Percentiles rank a stretch among this genome's conserved stretches.
phyloP scores from a whole-genome alignment of 2,113 vertebrate species.

The Pteruthius melanotis region DNA sequence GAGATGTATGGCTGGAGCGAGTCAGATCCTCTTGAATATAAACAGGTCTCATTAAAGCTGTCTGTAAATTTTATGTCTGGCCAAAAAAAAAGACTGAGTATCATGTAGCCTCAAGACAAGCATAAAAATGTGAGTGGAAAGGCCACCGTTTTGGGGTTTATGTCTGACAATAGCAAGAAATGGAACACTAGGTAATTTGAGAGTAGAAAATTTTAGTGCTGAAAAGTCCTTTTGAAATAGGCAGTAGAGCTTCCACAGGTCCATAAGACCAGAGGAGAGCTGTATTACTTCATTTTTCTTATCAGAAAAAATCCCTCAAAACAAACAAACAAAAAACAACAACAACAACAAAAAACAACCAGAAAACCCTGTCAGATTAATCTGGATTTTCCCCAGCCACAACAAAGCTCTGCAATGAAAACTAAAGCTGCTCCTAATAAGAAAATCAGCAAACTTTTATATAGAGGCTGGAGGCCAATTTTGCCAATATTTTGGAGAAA shows the following conservation, averaged over 20 bases:
- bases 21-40: neutral
- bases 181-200: neutral
- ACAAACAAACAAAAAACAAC: neutral
- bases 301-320: neutral
- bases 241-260: neutral
- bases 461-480: neutral
- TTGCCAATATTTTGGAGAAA: neutral
- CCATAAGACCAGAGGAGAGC: neutral
- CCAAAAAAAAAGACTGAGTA: neutral
- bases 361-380: neutral
- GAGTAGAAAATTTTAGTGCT: neutral
- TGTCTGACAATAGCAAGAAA: neutral
- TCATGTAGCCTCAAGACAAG: neutral
- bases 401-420: neutral
- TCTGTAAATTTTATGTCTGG: neutral
- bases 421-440: neutral
- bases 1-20: neutral
- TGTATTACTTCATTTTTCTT: neutral
- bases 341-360: neutral
- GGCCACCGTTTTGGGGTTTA: neutral
- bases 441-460: neutral
- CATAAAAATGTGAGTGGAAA: neutral
- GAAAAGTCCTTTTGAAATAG: neutral
- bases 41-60: neutral
- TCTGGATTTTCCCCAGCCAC: neutral